Evolutionary conservation across 92 coral and sea anemone species (phyloP).

Genomic region (Virgularia gustaviana): DNA sequence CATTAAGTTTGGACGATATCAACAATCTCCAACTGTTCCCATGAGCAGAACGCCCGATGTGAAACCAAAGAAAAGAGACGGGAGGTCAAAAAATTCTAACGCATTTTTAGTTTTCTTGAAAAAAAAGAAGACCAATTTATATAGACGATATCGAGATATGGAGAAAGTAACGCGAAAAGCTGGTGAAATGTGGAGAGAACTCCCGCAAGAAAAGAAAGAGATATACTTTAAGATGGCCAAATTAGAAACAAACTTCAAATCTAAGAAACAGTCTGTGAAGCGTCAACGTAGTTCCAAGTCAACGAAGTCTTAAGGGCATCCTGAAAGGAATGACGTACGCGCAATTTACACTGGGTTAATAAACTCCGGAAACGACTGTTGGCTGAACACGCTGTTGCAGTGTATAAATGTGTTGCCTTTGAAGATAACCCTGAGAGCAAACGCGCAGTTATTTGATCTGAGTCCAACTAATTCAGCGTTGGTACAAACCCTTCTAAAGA

Average conservation of each 20-base stretch:
- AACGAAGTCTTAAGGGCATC: background rate
- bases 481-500: background rate
- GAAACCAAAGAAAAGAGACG: background rate
- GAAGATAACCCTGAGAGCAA: background rate
- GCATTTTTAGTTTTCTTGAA: constrained; percentile 7
- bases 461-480: background rate
- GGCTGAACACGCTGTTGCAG: constrained; percentile 3
- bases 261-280: too few species aligned
- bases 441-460: background rate
- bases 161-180: background rate
- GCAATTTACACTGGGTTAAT: background rate
- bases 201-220: background rate
- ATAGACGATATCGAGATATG: background rate
- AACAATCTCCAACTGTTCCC: constrained; percentile 10
- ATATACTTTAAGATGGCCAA: too few species aligned
- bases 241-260: too few species aligned
- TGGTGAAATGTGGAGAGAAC: background rate
- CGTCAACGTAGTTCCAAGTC: too few species aligned
- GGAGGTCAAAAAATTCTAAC: too few species aligned
- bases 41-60: background rate
- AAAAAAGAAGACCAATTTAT: background rate
- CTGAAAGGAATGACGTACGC: background rate
- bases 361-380: too few species aligned
- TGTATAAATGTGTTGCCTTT: background rate
- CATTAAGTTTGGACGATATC: constrained; percentile 1